phyloP scores from a whole-genome alignment of 92 coral and sea anemone genomes.

The Umimayanthus chanpuru region DNA sequence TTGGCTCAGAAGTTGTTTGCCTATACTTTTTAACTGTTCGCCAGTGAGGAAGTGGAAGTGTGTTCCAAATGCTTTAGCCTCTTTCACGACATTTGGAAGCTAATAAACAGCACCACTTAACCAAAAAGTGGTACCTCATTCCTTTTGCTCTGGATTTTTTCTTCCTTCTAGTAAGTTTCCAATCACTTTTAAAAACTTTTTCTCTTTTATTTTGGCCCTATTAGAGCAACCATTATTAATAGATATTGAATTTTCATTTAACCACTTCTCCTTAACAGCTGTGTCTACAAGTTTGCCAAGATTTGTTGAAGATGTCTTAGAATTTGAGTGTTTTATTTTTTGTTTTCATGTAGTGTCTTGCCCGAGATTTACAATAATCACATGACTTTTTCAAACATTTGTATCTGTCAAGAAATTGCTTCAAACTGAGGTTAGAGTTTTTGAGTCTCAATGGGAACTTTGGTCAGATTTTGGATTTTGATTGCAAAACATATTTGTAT shows the following conservation, averaged over 20 bases:
- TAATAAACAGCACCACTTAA: slow-evolving; percentile 61
- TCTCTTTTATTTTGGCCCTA: slow-evolving; percentile 30
- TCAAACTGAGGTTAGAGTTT: slow-evolving; percentile 16
- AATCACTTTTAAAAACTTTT: slow-evolving; percentile 27
- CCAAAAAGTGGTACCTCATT: slow-evolving; percentile 62
- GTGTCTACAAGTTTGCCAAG: slow-evolving; percentile 44
- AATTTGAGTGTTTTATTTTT: slow-evolving; percentile 15
- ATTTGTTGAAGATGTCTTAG: slow-evolving; percentile 14
- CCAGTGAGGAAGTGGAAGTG: slow-evolving; percentile 59
- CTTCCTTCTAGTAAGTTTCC: slow-evolving; percentile 35
- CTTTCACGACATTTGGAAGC: slow-evolving; percentile 50
- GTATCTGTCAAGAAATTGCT: slow-evolving; percentile 16
- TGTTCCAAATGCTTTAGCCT: slow-evolving; percentile 51
- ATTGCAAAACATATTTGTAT: neutral
- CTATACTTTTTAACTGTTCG: slow-evolving; percentile 54
- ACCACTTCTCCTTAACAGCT: slow-evolving; percentile 40
- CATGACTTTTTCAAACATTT: slow-evolving; percentile 2
- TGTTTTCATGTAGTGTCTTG: slow-evolving; percentile 22
- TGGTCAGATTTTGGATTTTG: neutral
- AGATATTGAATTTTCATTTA: slow-evolving; percentile 47
- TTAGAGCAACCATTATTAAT: slow-evolving; percentile 46
- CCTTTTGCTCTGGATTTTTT: slow-evolving; percentile 52
- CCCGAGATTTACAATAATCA: slow-evolving; percentile 7
- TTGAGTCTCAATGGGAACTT: neutral
- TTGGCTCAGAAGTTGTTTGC: slow-evolving; percentile 46